Conservation (phyloP, 2,113 vertebrate species). For the Stictonetta naevosa region DNA sequence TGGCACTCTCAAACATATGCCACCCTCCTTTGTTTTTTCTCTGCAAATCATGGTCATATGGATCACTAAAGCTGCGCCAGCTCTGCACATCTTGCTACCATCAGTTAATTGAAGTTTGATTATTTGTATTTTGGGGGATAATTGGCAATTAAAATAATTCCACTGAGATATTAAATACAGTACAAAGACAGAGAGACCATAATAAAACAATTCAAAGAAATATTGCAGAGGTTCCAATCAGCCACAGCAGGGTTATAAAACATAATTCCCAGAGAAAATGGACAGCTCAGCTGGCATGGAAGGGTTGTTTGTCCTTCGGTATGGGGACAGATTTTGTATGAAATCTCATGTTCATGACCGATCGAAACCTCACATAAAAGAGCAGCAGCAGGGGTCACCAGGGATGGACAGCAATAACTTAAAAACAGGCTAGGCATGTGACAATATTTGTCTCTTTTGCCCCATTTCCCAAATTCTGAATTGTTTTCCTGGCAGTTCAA, state of each 20-base stretch:
- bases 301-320: slow-evolving; percentile 23
- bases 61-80: not conserved
- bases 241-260: not conserved
- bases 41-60: not conserved
- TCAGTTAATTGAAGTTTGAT: not conserved
- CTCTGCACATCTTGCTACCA: not conserved
- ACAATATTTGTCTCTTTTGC: slow-evolving; percentile 20
- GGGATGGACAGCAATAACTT: not conserved
- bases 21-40: not conserved
- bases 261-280: not conserved
- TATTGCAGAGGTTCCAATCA: not conserved
- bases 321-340: not conserved
- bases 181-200: not conserved
- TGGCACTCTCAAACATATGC: not conserved
- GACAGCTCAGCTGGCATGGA: not conserved
- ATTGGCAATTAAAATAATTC: not conserved
- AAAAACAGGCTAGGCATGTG: slow-evolving; percentile 33
- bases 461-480: slow-evolving; percentile 27
- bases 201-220: not conserved
- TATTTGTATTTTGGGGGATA: not conserved
- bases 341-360: not conserved
- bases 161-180: not conserved
- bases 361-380: slow-evolving; percentile 19
- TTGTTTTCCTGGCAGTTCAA: slow-evolving; percentile 34
- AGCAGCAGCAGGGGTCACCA: not conserved